Percentiles rank a stretch among this genome's conserved stretches.
These are phyloP conservation scores for Ceuthmochares aereus DNA, from an alignment of 2,113 vertebrate genomes.

Conservation along the genomic window DNA sequence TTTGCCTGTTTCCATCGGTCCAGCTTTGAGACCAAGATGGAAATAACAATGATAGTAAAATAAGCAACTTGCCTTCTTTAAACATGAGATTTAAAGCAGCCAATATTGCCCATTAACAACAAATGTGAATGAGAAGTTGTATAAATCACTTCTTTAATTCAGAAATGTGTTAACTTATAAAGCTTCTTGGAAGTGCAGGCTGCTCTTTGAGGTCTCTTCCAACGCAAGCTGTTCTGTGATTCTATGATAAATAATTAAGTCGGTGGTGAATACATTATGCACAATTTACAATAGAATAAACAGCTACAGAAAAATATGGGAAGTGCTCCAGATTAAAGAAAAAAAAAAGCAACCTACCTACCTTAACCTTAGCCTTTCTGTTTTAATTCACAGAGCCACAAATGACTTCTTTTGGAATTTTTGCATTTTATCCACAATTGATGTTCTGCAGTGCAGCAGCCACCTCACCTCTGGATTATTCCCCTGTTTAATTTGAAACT, in stretches of 20 bases:
- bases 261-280: not conserved
- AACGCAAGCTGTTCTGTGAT: too few relatives aligned
- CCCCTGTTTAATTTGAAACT: not conserved
- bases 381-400: not conserved
- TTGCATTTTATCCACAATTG: not conserved
- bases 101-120: not conserved
- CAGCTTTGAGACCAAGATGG: not conserved
- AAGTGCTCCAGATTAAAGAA: not conserved
- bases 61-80: not conserved
- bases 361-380: not conserved
- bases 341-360: not conserved
- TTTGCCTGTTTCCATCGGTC: not conserved
- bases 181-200: not conserved
- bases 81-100: not conserved
- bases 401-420: not conserved
- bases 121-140: not conserved
- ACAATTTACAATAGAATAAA: not conserved
- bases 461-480: not conserved
- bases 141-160: not conserved
- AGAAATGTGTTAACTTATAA: not conserved
- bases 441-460: not conserved
- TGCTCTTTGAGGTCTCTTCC: too few relatives aligned
- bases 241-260: not conserved
- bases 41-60: not conserved
- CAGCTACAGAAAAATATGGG: not conserved